phyloP scores from a whole-genome alignment of 2,113 vertebrate genomes.

The Petrocephalus zakoni region DNA sequence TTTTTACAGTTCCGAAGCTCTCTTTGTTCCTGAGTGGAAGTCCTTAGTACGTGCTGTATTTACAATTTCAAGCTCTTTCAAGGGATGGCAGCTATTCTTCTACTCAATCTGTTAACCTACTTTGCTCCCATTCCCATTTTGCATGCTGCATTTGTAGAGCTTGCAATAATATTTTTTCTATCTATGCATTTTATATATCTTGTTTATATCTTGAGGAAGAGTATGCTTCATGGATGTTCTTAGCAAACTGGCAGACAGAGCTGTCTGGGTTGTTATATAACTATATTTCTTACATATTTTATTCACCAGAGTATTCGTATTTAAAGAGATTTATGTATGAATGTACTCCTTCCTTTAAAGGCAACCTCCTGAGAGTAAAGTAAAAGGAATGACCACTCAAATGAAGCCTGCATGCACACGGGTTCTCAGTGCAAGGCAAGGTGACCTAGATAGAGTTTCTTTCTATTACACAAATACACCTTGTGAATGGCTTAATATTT shows the following conservation, averaged over 20 bases:
- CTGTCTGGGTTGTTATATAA: slow-evolving; percentile 17
- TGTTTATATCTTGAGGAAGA: neutral
- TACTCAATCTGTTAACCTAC: neutral
- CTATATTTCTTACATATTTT: neutral
- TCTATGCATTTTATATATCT: neutral
- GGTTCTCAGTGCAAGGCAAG: neutral
- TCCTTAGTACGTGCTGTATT: neutral
- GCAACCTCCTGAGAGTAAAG: neutral
- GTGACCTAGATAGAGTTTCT: slow-evolving; percentile 8
- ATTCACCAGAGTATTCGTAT: neutral
- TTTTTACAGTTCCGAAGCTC: too few species aligned
- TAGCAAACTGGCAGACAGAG: neutral
- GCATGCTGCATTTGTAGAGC: neutral
- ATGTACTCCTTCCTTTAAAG: slow-evolving; percentile 8
- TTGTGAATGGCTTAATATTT: slow-evolving; percentile 1
- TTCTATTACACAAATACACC: neutral
- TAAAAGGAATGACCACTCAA: neutral
- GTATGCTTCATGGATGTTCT: neutral
- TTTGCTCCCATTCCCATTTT: neutral
- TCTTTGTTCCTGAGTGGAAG: neutral
- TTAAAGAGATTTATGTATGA: slow-evolving; percentile 15
- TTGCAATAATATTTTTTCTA: neutral
- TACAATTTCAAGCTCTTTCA: neutral
- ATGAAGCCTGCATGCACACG: neutral
- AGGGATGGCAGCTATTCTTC: neutral